These are phyloP conservation scores for Poeciliopsis paucimaculata DNA, from an alignment of 2,797 vertebrate genomes.

Conservation along the genomic window DNA sequence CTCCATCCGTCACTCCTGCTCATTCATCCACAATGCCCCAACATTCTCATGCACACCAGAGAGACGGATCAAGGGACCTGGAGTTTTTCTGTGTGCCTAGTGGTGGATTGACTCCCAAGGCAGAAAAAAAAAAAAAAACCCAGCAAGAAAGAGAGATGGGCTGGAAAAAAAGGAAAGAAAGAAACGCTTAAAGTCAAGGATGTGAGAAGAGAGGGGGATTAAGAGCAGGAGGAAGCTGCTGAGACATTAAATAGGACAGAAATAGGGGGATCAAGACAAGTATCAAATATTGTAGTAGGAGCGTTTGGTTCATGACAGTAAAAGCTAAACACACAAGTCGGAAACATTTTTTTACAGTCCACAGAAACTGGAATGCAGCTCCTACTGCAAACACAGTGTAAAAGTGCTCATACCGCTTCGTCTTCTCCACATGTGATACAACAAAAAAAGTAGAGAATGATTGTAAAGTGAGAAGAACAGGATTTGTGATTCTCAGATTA, in stretches of 20 bases:
- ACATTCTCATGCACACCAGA: conserved; percentile 22
- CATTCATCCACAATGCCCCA: conserved; percentile 51
- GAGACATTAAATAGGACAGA: conserved; percentile 42
- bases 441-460: background rate
- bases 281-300: conserved; percentile 38
- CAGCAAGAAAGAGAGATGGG: conserved; percentile 3
- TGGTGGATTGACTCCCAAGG: conserved; percentile 31
- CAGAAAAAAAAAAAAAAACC: conserved; percentile 6
- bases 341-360: background rate
- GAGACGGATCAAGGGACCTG: conserved; percentile 27
- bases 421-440: background rate
- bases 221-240: conserved; percentile 43
- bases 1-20: conserved; percentile 58
- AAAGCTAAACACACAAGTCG: conserved; percentile 20
- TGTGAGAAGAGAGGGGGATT: conserved; percentile 49
- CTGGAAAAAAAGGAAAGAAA: conserved; percentile 13
- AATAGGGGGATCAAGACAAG: conserved; percentile 48
- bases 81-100: conserved; percentile 3
- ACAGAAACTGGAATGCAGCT: background rate
- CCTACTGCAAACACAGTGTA: background rate
- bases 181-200: conserved; percentile 38
- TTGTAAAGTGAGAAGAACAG: background rate
- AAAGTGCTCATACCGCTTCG: background rate
- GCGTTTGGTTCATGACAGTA: conserved; percentile 17
- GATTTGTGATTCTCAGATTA: background rate